phyloP scores from a whole-genome alignment of 2,888 invertebrate species.

The Tenodera sinensis region DNA sequence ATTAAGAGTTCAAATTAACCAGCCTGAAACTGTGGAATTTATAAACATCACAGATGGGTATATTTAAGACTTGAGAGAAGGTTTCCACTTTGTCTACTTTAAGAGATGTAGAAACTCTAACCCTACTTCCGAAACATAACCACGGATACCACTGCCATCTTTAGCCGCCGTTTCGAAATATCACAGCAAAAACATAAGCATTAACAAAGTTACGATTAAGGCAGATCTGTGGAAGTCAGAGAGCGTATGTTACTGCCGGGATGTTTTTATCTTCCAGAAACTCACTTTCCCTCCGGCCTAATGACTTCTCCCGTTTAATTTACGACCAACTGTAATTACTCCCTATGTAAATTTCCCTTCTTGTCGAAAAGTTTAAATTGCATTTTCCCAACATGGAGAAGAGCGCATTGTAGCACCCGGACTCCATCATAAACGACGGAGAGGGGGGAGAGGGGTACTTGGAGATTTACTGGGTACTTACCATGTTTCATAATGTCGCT shows the following conservation, averaged over 20 bases:
- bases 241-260: background rate
- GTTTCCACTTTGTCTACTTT: background rate
- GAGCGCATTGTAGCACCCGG: conserved; percentile 1
- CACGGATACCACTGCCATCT: too few species aligned
- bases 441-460: background rate
- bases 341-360: conserved; percentile 30
- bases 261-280: conserved; percentile 23
- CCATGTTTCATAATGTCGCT: conserved; percentile 13
- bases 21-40: too few species aligned
- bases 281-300: conserved; percentile 27
- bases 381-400: conserved; percentile 23
- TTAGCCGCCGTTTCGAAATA: background rate
- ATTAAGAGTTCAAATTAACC: too few species aligned
- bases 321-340: conserved; percentile 31
- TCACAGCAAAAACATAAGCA: background rate
- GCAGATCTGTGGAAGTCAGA: background rate
- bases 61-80: too few species aligned
- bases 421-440: conserved; percentile 4
- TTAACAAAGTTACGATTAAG: background rate
- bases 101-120: background rate
- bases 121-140: too few species aligned
- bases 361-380: conserved; percentile 32
- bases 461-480: conserved; percentile 12
- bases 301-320: conserved; percentile 31
- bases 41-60: too few species aligned